A percentile compares a stretch with the other conserved stretches of the same genome.
phyloP scores from a whole-genome alignment of 2,888 invertebrate species.

The Theretra japonica region DNA sequence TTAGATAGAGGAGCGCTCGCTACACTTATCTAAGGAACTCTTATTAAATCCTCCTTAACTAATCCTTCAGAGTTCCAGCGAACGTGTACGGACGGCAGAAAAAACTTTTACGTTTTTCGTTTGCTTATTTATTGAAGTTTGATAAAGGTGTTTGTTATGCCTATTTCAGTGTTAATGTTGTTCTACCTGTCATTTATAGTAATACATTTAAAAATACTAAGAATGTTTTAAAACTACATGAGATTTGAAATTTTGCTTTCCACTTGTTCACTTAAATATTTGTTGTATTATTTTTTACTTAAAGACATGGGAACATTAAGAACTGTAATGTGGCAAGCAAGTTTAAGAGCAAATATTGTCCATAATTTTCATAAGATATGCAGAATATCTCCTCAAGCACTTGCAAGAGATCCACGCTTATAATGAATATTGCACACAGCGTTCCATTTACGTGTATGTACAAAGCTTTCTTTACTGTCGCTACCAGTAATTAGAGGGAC shows the following conservation, averaged over 20 bases:
- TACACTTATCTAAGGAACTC: slow-evolving; percentile 80
- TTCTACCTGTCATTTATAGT: too few relatives aligned
- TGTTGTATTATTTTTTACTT: too few relatives aligned
- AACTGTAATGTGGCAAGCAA: too few relatives aligned
- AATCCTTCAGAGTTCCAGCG: slow-evolving; percentile 65
- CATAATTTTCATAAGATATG: background rate
- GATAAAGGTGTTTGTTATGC: too few relatives aligned
- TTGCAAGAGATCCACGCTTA: slow-evolving; percentile 23
- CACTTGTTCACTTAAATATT: too few relatives aligned
- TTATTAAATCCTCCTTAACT: slow-evolving; percentile 83
- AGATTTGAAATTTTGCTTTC: too few relatives aligned
- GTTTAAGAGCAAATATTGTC: background rate
- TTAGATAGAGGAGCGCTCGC: slow-evolving; percentile 68
- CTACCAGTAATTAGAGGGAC: slow-evolving; percentile 78
- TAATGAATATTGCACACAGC: slow-evolving; percentile 28
- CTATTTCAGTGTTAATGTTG: background rate
- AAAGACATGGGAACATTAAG: too few relatives aligned
- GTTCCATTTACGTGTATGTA: slow-evolving; percentile 40
- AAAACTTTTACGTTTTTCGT: background rate
- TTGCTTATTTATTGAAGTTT: background rate
- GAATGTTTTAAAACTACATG: too few relatives aligned
- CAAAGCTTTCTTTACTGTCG: slow-evolving; percentile 45
- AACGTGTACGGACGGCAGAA: slow-evolving; percentile 60
- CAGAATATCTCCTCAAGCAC: background rate
- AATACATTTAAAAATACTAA: too few relatives aligned